phyloP scores from a whole-genome alignment of 1,140 invertebrate species.

The Maconellicoccus hirsutus region DNA sequence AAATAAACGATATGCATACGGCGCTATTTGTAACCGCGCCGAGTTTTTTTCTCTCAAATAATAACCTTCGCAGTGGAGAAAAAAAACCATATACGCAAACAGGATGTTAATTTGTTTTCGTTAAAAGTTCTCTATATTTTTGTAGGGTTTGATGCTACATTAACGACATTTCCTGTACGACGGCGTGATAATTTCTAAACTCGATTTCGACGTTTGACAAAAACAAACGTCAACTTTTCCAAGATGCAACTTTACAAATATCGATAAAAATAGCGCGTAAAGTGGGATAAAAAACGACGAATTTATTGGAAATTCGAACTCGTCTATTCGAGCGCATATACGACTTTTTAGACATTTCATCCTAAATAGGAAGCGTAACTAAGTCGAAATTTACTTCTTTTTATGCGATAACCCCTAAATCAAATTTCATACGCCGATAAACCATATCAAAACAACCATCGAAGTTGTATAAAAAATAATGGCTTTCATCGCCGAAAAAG shows the following conservation, averaged over 20 bases:
- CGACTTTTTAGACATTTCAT: too few species aligned
- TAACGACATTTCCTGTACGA: background rate
- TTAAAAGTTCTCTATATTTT: background rate
- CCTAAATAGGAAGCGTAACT: too few species aligned
- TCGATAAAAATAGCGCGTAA: too few species aligned
- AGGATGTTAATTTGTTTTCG: conserved; percentile 7
- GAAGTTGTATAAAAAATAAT: too few species aligned
- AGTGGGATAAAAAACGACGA: too few species aligned
- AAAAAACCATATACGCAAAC: background rate
- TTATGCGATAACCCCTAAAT: too few species aligned
- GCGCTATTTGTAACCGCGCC: background rate
- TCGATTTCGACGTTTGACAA: background rate
- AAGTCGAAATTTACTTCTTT: too few species aligned
- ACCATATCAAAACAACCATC: too few species aligned
- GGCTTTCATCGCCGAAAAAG: too few species aligned
- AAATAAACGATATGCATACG: background rate
- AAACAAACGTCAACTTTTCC: background rate
- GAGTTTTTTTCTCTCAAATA: background rate
- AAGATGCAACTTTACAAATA: background rate
- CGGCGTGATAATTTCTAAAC: background rate
- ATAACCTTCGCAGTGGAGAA: background rate
- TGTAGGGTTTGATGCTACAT: background rate
- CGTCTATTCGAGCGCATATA: too few species aligned
- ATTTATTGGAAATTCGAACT: too few species aligned
- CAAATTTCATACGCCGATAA: too few species aligned